These are phyloP conservation scores for Heterodera filipjevi DNA, from an alignment of 2,888 invertebrate species.

Conservation along the genomic window DNA sequence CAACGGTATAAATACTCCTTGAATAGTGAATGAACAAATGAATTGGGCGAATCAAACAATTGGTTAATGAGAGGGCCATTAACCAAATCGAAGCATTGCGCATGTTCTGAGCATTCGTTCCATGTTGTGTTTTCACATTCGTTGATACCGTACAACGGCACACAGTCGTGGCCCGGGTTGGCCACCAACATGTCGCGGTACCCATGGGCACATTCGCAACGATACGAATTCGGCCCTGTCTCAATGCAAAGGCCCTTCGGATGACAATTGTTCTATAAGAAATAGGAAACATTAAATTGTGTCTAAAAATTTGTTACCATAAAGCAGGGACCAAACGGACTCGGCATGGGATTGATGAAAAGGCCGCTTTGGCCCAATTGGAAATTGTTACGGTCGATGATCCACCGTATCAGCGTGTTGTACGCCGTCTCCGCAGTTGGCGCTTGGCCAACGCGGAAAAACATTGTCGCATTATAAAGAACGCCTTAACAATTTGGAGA, in stretches of 20 bases:
- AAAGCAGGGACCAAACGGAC: conserved; percentile 64
- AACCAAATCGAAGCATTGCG: conserved; percentile 60
- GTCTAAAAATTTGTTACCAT: conserved; percentile 39
- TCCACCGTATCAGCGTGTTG: conserved; percentile 55
- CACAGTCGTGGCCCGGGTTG: conserved; percentile 57
- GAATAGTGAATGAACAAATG: not conserved
- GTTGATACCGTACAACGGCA: conserved; percentile 59
- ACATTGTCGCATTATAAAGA: conserved; percentile 52
- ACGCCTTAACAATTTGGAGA: conserved; percentile 1
- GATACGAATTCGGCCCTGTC: conserved; percentile 55
- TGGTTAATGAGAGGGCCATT: not conserved
- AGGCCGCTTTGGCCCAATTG: conserved; percentile 62
- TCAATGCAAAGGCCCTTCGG: conserved; percentile 59
- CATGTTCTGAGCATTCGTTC: conserved; percentile 60
- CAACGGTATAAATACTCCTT: conserved; percentile 62
- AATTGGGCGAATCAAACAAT: not conserved
- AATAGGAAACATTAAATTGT: not conserved
- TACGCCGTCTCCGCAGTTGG: conserved; percentile 57
- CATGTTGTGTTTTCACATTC: conserved; percentile 56
- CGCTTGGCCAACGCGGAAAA: conserved; percentile 58
- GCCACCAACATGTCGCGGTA: conserved; percentile 58
- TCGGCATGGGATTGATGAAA: conserved; percentile 54
- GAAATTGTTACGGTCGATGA: conserved; percentile 57
- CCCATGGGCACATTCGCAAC: conserved; percentile 58
- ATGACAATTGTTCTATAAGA: conserved; percentile 52